A percentile compares a stretch with the other conserved stretches of the same genome.
Conservation (phyloP, 2,888 invertebrate species). For the Cremastinae sp. region DNA sequence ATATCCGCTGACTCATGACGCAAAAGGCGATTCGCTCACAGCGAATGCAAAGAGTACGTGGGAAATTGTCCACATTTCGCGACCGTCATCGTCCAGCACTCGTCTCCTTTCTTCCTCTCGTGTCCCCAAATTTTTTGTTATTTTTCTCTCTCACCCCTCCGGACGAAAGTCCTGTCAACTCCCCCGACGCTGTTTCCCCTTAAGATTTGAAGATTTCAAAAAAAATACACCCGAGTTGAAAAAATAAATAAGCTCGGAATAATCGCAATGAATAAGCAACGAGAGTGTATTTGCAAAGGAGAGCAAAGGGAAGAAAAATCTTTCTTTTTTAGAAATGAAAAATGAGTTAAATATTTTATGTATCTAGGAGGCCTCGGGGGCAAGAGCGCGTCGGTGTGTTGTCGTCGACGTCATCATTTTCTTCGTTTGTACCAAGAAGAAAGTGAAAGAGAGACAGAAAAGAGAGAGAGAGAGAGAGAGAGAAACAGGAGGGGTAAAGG, state of each 20-base stretch:
- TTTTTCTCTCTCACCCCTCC: background rate
- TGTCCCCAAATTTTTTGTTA: slow-evolving; percentile 41
- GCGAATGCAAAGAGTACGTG: slow-evolving; percentile 56
- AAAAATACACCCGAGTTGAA: too few relatives aligned
- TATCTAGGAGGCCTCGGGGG: background rate
- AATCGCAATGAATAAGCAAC: too few relatives aligned
- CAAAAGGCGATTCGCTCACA: slow-evolving; percentile 50
- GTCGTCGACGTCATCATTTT: slow-evolving; percentile 18
- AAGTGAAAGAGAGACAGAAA: background rate
- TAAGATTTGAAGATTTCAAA: too few relatives aligned
- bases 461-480: slow-evolving; percentile 7
- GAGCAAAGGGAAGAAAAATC: background rate
- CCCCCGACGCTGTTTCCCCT: background rate
- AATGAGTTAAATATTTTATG: too few relatives aligned
- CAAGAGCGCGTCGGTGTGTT: slow-evolving; percentile 38
- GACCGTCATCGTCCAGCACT: slow-evolving; percentile 14
- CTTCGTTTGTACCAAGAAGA: slow-evolving; percentile 20
- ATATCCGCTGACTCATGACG: slow-evolving; percentile 60
- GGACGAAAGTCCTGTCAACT: background rate
- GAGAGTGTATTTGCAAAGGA: too few relatives aligned
- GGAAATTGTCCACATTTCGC: slow-evolving; percentile 46
- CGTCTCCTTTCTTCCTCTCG: slow-evolving; percentile 1
- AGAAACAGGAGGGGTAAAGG: slow-evolving; percentile 38
- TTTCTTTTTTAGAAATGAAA: background rate
- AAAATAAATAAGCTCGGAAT: too few relatives aligned